phyloP scores from a whole-genome alignment of 2,797 vertebrate species.

The Sylvia borin region DNA sequence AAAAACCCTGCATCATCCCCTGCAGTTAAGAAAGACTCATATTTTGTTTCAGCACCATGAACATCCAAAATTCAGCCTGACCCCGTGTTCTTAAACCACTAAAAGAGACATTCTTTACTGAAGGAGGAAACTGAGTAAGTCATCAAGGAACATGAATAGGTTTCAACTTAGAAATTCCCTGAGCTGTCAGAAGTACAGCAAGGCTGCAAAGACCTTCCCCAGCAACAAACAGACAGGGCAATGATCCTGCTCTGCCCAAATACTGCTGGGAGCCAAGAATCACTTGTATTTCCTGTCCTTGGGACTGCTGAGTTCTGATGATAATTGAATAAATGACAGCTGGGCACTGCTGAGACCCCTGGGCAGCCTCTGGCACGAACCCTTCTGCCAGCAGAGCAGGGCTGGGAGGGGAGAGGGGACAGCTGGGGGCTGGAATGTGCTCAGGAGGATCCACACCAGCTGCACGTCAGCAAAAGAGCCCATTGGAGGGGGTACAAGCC shows the following conservation, averaged over 20 bases:
- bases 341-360: neutral
- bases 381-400: neutral
- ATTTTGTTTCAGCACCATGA: neutral
- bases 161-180: neutral
- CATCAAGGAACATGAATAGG: neutral
- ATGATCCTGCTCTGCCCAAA: neutral
- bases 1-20: neutral
- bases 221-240: neutral
- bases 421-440: neutral
- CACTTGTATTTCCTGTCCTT: neutral
- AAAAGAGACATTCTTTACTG: neutral
- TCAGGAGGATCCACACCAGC: neutral
- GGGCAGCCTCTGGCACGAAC: accelerated
- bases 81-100: neutral
- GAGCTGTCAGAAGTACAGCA: neutral
- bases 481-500: neutral
- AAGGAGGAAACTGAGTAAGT: neutral
- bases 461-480: neutral
- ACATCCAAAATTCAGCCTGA: neutral
- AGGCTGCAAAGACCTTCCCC: neutral
- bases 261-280: neutral
- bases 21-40: neutral
- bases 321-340: neutral
- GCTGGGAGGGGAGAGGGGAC: neutral
- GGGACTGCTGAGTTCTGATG: neutral